Evolutionary conservation across 1,140 invertebrate species (phyloP).

Genomic region (Zaprionus vittiger): DNA sequence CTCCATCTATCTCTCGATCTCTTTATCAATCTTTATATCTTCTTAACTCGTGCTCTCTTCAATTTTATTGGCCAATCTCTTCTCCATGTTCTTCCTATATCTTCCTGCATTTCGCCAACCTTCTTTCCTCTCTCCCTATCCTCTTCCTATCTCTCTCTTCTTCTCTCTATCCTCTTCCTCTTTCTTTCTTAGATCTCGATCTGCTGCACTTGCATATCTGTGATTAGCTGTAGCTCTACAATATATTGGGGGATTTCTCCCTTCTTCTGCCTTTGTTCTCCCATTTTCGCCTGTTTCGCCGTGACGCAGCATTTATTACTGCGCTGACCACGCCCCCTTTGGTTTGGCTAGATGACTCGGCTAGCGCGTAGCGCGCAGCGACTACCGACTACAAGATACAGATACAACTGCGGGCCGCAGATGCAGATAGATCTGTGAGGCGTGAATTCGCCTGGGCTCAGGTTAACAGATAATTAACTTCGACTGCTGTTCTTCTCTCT

Average conservation of each 20-base stretch:
- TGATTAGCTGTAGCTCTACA: background rate
- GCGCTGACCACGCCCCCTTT: slow-evolving; percentile 38
- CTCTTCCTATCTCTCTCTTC: background rate
- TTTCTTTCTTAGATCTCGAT: background rate
- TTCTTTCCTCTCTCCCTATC: too few species aligned
- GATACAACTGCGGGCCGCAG: slow-evolving; percentile 16
- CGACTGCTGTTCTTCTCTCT: slow-evolving; percentile 18
- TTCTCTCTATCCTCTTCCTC: background rate
- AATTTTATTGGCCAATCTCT: background rate
- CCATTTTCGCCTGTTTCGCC: background rate
- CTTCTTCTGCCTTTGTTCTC: background rate
- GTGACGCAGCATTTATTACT: slow-evolving; percentile 32
- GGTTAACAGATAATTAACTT: slow-evolving; percentile 79
- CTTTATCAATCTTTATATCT: background rate
- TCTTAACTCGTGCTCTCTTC: background rate
- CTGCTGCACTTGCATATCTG: background rate
- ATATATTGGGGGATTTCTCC: background rate
- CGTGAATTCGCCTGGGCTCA: slow-evolving; percentile 63
- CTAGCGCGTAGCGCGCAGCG: slow-evolving; percentile 25
- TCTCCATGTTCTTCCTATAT: too few species aligned
- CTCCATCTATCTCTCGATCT: background rate
- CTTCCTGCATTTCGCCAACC: too few species aligned
- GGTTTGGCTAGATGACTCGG: slow-evolving; percentile 25
- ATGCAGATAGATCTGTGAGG: slow-evolving; percentile 42
- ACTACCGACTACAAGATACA: slow-evolving; percentile 13